These are phyloP conservation scores for Amphiura filiformis DNA, from an alignment of 35 echinoderm and acorn worm species.

Conservation along the genomic window DNA sequence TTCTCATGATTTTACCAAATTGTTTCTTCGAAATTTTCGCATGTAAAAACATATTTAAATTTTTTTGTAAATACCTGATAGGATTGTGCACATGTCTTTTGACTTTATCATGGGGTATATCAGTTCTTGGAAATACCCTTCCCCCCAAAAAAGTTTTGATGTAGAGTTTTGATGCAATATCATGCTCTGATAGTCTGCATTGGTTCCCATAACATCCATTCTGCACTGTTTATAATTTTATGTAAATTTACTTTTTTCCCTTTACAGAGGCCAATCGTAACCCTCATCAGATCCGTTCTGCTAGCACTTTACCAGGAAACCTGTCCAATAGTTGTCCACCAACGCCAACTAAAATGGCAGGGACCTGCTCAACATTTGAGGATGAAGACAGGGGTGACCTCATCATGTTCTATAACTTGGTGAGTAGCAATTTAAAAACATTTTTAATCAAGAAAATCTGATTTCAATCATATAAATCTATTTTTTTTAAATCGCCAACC, in stretches of 20 bases:
- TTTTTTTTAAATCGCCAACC: neutral
- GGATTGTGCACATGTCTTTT: no score
- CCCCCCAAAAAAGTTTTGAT: no score
- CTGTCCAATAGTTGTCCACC: slow-evolving; percentile 77
- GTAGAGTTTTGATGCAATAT: no score
- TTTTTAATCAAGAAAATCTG: neutral
- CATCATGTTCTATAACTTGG: slow-evolving; percentile 92
- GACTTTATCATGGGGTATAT: no score
- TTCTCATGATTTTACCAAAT: no score
- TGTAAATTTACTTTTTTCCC: neutral
- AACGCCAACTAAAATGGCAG: slow-evolving; percentile 92
- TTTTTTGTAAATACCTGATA: no score
- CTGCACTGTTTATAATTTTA: no score
- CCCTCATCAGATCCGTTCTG: slow-evolving; percentile 47
- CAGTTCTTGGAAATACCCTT: no score
- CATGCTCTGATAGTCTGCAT: no score
- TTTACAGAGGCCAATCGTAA: slow-evolving; percentile 22
- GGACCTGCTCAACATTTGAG: slow-evolving; percentile 85
- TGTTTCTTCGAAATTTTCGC: no score
- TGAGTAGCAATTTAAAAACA: slow-evolving; percentile 23
- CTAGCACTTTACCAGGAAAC: slow-evolving; percentile 62
- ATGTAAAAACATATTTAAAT: no score
- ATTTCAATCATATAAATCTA: neutral
- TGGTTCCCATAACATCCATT: no score
- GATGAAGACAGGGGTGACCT: slow-evolving; percentile 93